Evolutionary conservation across 2,113 vertebrate genomes (phyloP).

Genomic region (Crotalus tigris): DNA sequence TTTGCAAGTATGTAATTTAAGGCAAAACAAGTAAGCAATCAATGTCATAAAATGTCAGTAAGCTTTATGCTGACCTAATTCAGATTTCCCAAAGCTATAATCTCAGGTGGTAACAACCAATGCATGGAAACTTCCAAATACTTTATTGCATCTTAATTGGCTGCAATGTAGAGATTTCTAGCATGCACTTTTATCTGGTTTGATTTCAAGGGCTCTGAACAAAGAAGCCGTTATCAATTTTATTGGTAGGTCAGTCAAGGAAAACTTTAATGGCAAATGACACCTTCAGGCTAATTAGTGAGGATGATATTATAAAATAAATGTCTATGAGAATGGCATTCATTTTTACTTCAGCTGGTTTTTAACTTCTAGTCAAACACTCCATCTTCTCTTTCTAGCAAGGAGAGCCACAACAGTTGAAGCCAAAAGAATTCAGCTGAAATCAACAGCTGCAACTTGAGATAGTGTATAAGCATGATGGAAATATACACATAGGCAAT

Average conservation of each 20-base stretch:
- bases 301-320: neutral
- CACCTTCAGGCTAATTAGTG: neutral
- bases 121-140: neutral
- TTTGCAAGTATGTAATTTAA: neutral
- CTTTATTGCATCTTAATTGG: neutral
- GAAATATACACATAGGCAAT: neutral
- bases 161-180: neutral
- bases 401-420: neutral
- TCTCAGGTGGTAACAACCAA: neutral
- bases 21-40: neutral
- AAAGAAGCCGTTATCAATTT: neutral
- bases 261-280: neutral
- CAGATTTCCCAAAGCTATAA: neutral
- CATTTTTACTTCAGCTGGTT: neutral
- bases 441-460: neutral
- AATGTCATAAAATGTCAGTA: slow-evolving; percentile 7
- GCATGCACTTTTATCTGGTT: neutral
- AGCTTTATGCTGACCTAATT: neutral
- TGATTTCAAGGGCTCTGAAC: neutral
- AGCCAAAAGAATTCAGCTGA: neutral
- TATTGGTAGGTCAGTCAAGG: neutral
- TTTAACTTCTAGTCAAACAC: neutral
- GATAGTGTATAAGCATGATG: neutral
- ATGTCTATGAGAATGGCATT: neutral
- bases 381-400: neutral